A percentile compares a stretch with the other conserved stretches of the same genome.
These are phyloP conservation scores for Leptatherina wallacei DNA, from an alignment of 2,797 vertebrate species.

Conservation along the genomic window DNA sequence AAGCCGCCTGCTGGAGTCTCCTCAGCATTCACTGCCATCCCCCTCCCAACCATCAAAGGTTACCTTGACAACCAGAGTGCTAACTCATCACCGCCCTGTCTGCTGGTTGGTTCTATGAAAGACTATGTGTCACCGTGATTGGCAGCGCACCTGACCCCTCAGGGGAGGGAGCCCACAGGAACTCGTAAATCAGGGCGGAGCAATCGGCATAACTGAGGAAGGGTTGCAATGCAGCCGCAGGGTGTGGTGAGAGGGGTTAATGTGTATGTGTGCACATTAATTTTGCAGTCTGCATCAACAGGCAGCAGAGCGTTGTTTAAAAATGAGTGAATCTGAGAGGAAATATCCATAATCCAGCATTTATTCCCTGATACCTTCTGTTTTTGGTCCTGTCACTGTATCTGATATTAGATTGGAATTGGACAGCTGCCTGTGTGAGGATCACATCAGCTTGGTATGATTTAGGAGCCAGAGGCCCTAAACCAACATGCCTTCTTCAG, in stretches of 20 bases:
- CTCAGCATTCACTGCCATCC: slow-evolving; percentile 75
- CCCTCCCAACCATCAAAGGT: slow-evolving; percentile 78
- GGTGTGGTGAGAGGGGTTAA: slow-evolving; percentile 28
- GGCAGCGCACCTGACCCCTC: slow-evolving; percentile 73
- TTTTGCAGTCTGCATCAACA: slow-evolving; percentile 16
- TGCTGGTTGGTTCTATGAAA: slow-evolving; percentile 69
- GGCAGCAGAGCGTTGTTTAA: slow-evolving; percentile 39
- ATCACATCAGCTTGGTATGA: slow-evolving; percentile 52
- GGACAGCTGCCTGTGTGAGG: slow-evolving; percentile 42
- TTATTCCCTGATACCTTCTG: slow-evolving; percentile 12
- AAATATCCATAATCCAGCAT: slow-evolving; percentile 17
- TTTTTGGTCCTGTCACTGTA: slow-evolving; percentile 26
- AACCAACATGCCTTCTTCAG: slow-evolving; percentile 70
- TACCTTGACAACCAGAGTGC: slow-evolving; percentile 83
- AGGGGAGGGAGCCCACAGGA: slow-evolving; percentile 62
- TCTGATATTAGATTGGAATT: slow-evolving; percentile 29
- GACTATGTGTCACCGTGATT: slow-evolving; percentile 77
- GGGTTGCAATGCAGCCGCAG: slow-evolving; percentile 38
- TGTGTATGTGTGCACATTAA: slow-evolving; percentile 24
- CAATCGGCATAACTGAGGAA: slow-evolving; percentile 57
- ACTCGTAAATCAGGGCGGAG: slow-evolving; percentile 71
- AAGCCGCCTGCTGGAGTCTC: slow-evolving; percentile 58
- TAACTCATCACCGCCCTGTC: slow-evolving; percentile 79
- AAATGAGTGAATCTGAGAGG: slow-evolving; percentile 33
- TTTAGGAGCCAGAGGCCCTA: slow-evolving; percentile 65